Evolutionary conservation across 2,797 vertebrate genomes (phyloP).

Genomic region (Esox masquinongy): DNA sequence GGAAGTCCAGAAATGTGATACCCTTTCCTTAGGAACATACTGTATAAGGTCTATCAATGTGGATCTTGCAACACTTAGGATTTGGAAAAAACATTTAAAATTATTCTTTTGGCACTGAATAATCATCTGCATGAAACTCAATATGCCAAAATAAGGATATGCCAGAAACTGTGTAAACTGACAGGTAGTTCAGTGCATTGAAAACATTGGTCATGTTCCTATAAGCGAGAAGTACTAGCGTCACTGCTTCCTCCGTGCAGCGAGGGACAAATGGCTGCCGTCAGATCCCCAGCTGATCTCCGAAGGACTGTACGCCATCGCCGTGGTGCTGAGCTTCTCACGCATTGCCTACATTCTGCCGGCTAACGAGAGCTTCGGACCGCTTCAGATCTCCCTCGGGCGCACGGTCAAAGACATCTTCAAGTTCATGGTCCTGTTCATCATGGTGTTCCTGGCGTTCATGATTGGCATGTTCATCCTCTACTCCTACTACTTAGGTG

Average conservation of each 20-base stretch:
- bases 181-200: not conserved
- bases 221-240: not conserved
- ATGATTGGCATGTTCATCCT: conserved; percentile 93
- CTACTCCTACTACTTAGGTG: conserved; percentile 89
- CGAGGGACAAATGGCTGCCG: conserved; percentile 88
- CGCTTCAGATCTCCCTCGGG: conserved; percentile 87
- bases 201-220: not conserved
- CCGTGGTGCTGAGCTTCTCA: conserved; percentile 87
- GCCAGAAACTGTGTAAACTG: not conserved
- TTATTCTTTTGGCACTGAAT: no score
- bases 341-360: conserved; percentile 87
- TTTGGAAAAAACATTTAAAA: no score
- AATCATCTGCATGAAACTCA: no score
- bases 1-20: no score
- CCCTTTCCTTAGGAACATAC: no score
- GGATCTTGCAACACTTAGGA: no score
- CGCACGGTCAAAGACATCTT: conserved; percentile 90
- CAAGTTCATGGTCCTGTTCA: conserved; percentile 92
- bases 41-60: no score
- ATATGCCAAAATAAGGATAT: not conserved
- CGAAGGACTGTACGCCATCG: conserved; percentile 87
- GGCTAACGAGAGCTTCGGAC: conserved; percentile 89
- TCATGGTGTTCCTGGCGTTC: conserved; percentile 91
- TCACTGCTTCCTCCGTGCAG: conserved; percentile 56
- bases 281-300: conserved; percentile 91